A percentile compares a stretch with the other conserved stretches of the same genome.
phyloP scores from a whole-genome alignment of 2,797 vertebrate genomes.

The Enteromius paludinosus region DNA sequence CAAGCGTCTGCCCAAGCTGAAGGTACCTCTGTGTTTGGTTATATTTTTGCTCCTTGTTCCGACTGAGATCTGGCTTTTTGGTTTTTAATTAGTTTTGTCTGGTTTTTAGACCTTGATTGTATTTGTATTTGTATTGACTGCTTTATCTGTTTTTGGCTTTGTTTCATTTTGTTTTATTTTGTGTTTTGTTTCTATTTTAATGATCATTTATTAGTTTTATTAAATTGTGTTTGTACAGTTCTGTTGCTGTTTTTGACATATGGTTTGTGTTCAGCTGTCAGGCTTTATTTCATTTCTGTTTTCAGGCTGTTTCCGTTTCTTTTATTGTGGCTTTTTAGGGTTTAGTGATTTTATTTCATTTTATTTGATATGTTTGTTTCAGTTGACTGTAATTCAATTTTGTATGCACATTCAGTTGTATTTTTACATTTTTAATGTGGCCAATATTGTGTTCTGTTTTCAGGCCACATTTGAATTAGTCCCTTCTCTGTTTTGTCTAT shows the following conservation, averaged over 20 bases:
- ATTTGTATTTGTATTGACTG: neutral
- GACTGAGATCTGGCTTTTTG: neutral
- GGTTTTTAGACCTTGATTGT: neutral
- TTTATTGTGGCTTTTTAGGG: slow-evolving; percentile 44
- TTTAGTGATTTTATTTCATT: neutral
- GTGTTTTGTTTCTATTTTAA: neutral
- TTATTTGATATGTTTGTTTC: neutral
- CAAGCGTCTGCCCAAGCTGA: slow-evolving; percentile 94
- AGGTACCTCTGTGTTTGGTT: slow-evolving; percentile 75
- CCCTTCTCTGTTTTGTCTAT: neutral
- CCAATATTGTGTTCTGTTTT: slow-evolving; percentile 19
- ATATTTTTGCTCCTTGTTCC: neutral
- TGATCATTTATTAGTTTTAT: neutral
- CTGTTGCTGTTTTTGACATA: neutral
- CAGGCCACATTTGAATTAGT: slow-evolving; percentile 88
- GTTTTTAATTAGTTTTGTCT: neutral
- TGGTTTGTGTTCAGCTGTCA: neutral
- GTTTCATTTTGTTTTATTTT: neutral
- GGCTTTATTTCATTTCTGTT: slow-evolving; percentile 38
- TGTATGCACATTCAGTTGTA: neutral
- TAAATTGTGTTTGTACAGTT: neutral
- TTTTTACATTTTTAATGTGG: neutral
- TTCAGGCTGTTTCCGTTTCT: slow-evolving; percentile 79
- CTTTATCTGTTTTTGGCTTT: neutral
- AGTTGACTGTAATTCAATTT: neutral